These are phyloP conservation scores for Protonemura montana DNA, from an alignment of 2,888 invertebrate genomes.

Conservation along the genomic window DNA sequence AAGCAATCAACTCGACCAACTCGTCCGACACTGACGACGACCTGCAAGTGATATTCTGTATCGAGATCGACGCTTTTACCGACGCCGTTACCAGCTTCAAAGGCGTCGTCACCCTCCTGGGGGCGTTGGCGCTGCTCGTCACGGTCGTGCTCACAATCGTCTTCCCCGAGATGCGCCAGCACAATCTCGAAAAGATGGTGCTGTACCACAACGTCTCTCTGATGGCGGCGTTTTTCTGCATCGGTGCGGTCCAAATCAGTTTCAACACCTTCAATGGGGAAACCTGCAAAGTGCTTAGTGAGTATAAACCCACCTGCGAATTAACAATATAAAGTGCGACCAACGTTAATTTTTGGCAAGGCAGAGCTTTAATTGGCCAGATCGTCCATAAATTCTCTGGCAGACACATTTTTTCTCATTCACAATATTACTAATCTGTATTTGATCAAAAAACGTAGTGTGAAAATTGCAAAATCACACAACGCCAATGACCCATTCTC, in stretches of 20 bases:
- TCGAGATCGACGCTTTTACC: not conserved
- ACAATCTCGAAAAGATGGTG: conserved; percentile 2
- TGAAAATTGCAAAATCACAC: too few relatives aligned
- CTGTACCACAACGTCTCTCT: not conserved
- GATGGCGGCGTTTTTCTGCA: not conserved
- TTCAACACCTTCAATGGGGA: not conserved
- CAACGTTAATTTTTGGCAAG: too few relatives aligned
- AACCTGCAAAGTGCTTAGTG: not conserved
- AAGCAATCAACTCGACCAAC: not conserved
- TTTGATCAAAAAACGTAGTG: too few relatives aligned
- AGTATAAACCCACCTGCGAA: too few relatives aligned
- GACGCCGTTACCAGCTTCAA: not conserved
- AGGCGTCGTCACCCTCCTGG: not conserved
- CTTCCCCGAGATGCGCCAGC: not conserved
- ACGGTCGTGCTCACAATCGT: not conserved
- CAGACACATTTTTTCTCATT: too few relatives aligned
- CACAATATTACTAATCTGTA: too few relatives aligned
- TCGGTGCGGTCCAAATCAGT: not conserved
- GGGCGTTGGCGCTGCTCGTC: not conserved
- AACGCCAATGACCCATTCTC: too few relatives aligned
- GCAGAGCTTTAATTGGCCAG: too few relatives aligned
- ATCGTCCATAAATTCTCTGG: too few relatives aligned
- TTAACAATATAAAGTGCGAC: too few relatives aligned
- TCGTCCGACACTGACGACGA: not conserved
- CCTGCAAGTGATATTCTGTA: not conserved